Percentiles rank a stretch among this genome's conserved stretches.
phyloP scores from a whole-genome alignment of 2,797 vertebrate genomes.

The Psittacula derbiana region DNA sequence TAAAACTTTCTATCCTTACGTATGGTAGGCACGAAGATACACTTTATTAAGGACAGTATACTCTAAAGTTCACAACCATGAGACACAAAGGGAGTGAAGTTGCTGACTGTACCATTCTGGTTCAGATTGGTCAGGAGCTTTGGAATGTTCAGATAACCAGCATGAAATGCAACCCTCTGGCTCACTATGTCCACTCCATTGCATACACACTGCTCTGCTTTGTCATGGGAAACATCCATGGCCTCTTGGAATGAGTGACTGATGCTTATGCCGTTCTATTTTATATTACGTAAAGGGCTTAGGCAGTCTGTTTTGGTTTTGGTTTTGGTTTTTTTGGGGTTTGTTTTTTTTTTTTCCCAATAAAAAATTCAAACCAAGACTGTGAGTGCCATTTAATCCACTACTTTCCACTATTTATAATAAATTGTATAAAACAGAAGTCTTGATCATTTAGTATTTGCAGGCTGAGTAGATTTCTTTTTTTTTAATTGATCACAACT shows the following conservation, averaged over 20 bases:
- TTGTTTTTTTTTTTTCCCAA: background rate
- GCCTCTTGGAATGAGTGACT: background rate
- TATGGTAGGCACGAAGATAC: background rate
- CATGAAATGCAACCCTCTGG: background rate
- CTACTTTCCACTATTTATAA: background rate
- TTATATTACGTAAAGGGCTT: background rate
- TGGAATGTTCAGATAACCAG: background rate
- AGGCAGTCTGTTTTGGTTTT: background rate
- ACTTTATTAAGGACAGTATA: accelerated
- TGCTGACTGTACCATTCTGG: background rate
- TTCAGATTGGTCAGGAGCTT: background rate
- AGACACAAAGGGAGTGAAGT: background rate
- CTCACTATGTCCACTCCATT: accelerated
- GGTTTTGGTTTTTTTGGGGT: background rate
- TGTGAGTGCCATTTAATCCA: background rate
- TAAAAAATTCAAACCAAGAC: background rate
- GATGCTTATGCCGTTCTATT: background rate
- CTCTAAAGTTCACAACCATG: accelerated
- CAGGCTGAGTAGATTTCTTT: background rate
- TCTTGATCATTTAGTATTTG: background rate
- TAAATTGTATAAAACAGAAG: background rate
- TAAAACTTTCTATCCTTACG: accelerated
- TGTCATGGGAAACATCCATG: background rate
- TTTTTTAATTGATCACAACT: background rate
- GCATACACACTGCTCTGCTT: background rate